Evolutionary conservation across 2,113 vertebrate genomes (phyloP), one percentile per base, ranked within the genome.

Genomic region (Ictalurus furcatus): DNA sequence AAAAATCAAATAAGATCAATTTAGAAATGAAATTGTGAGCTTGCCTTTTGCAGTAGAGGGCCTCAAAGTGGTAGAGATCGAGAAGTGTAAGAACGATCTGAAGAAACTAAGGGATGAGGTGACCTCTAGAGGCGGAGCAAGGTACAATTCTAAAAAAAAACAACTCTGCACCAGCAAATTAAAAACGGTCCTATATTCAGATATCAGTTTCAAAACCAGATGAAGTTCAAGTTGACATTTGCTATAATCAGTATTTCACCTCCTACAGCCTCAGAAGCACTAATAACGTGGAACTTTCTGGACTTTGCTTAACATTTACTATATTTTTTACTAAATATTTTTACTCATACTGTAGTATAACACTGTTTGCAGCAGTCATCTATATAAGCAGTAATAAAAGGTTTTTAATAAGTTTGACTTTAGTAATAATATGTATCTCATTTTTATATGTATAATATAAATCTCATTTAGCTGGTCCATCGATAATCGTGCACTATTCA

Each of bases 81-180:
- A 99, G 95, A 99, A 98, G 95, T 99, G 97, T 94, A 99, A 98
- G 94, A 98, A 96, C 8, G 98, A 99, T 92, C 96, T 99, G 92
- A 98, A 94, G 92, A 98, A 97, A 93, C 96, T 99, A 91, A 95
- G 97, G 85, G 97, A 99, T 90, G 98, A 99, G 93, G 97, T 99
- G 95, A 96, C 97, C 28, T 97, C 97, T 54, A 96, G 96, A 91
- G 96, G 96, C 11, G 96, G 92, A 92, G 95, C 90, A 95, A 98
- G 97, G 98, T 98, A 89, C 12, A 14, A 61, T 59, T 81, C 9
- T 74, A 40, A 37, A 21, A 48, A 6, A 48, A 48, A 48, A 48
- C 1, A 74, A 8, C 19, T 37, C 34, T 21, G 37, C 34, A 40
- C 71, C 34, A 40, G 34, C 34, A 48, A 74, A 21, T 40, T n/a